phyloP scores from a whole-genome alignment of 2,113 vertebrate species.

The Ptilonorhynchus violaceus region DNA sequence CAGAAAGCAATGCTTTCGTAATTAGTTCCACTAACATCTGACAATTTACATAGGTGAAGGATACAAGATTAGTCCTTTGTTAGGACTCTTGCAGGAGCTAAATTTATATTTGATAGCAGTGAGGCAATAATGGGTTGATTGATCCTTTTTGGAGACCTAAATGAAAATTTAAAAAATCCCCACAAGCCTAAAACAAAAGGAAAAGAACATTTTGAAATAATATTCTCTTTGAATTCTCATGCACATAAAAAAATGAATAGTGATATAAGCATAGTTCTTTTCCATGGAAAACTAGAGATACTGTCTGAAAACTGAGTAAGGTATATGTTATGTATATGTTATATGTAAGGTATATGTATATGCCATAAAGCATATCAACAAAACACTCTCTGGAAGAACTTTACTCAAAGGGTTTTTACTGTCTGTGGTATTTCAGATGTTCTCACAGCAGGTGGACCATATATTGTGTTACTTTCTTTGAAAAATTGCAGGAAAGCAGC shows the following conservation, averaged over 20 bases:
- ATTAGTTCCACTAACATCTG: constrained; percentile 24
- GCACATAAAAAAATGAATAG: not conserved
- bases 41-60: not conserved
- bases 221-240: not conserved
- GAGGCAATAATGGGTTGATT: not conserved
- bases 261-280: not conserved
- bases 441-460: constrained; percentile 22
- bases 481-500: constrained; percentile 26
- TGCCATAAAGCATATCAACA: not conserved
- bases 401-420: constrained; percentile 17
- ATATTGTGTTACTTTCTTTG: constrained; percentile 25
- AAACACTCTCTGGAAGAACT: constrained; percentile 4
- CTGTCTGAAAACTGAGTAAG: not conserved
- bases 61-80: not conserved
- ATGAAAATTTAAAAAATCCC: not conserved
- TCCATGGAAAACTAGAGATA: not conserved
- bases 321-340: not conserved
- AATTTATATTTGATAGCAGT: not conserved
- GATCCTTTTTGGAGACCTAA: not conserved
- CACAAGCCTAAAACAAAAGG: not conserved
- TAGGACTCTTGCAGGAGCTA: not conserved
- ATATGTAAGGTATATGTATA: not conserved
- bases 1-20: not conserved
- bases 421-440: constrained; percentile 32
- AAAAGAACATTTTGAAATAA: not conserved